A percentile compares a stretch with the other conserved stretches of the same genome.
Evolutionary conservation across 2,797 vertebrate species (phyloP).

Genomic region (Argya squamiceps): DNA sequence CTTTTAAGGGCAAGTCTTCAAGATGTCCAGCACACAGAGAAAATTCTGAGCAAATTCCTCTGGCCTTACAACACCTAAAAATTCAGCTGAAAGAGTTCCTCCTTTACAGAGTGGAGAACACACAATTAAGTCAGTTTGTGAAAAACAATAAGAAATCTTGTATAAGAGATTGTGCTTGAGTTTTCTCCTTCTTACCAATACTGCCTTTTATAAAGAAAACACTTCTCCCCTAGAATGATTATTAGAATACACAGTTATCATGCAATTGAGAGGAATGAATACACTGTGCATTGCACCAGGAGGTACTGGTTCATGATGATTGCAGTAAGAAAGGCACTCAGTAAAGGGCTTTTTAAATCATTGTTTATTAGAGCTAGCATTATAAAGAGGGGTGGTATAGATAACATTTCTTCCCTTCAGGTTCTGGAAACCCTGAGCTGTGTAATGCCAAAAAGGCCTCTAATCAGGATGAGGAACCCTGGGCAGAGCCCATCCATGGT

Average conservation of each 20-base stretch:
- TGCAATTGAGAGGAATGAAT: neutral
- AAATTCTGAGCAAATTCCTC: neutral
- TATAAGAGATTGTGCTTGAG: neutral
- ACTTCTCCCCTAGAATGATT: neutral
- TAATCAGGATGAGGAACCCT: rapidly evolving
- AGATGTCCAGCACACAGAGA: neutral
- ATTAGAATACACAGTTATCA: neutral
- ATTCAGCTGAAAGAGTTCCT: neutral
- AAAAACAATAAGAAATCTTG: neutral
- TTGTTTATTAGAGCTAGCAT: neutral
- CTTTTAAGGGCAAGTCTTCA: neutral
- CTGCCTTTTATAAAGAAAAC: neutral
- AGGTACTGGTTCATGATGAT: neutral
- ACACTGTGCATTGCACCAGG: neutral
- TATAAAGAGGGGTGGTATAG: neutral
- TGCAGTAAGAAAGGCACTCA: neutral
- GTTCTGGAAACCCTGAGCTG: neutral
- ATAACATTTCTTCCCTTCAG: neutral
- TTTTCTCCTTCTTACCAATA: neutral
- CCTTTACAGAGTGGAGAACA: neutral
- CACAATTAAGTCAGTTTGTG: neutral
- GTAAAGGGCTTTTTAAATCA: neutral
- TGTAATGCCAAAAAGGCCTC: neutral
- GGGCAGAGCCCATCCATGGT: neutral
- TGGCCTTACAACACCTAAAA: neutral